Percentiles rank a stretch among this genome's conserved stretches.
Evolutionary conservation across 2,888 invertebrate genomes (phyloP).

Genomic region (Antheraea assamensis): DNA sequence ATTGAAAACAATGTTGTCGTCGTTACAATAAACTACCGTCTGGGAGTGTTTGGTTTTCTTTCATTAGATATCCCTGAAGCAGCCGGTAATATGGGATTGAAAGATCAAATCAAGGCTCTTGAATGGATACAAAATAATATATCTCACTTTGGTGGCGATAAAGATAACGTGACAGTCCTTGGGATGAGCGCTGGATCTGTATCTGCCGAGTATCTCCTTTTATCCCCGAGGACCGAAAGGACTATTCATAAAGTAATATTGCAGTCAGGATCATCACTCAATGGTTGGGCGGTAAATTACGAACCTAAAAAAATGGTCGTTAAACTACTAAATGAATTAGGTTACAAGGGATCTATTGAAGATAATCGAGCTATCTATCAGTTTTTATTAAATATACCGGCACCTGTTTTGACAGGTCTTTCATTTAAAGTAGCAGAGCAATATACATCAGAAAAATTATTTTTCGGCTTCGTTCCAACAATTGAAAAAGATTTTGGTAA

Average conservation of each 20-base stretch:
- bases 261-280: conserved; percentile 56
- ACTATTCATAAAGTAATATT: conserved; percentile 60
- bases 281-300: conserved; percentile 53
- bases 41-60: conserved; percentile 64
- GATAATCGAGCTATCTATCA: conserved; percentile 40
- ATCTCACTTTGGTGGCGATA: conserved; percentile 52
- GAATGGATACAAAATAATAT: conserved; percentile 62
- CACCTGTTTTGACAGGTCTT: conserved; percentile 31
- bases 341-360: conserved; percentile 40
- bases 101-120: conserved; percentile 62
- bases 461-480: conserved; percentile 55
- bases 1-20: conserved; percentile 58
- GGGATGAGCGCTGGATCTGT: conserved; percentile 58
- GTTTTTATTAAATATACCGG: conserved; percentile 37
- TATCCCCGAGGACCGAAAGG: conserved; percentile 50
- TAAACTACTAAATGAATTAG: conserved; percentile 43
- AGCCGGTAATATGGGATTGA: conserved; percentile 64
- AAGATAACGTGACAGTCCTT: conserved; percentile 55
- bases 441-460: conserved; percentile 35
- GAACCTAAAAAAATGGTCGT: conserved; percentile 40
- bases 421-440: conserved; percentile 33
- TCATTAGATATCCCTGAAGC: conserved; percentile 56
- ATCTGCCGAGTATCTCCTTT: conserved; percentile 52
- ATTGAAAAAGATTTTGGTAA: conserved; percentile 54
- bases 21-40: conserved; percentile 67